Base-by-base conservation (phyloP, 1,140 invertebrate species). In the Brachionus rubens region DNA sequence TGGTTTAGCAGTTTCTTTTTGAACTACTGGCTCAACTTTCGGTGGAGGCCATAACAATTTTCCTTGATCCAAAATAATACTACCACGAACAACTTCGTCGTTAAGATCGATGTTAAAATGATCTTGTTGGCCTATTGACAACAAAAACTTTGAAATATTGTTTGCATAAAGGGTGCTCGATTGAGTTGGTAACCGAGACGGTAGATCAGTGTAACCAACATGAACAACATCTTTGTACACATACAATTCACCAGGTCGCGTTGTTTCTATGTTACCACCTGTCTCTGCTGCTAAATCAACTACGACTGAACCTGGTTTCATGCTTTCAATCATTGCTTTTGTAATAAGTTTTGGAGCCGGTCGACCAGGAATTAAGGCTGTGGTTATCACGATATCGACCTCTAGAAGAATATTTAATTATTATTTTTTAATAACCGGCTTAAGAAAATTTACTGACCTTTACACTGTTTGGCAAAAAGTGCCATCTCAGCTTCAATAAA, bases 221-320 rank as follows among this genome's bases (percentile, higher is more conserved):
- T 94, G 92, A 1, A 89, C 88, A 5, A 95, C 91, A 80, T 91
- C 91, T 77, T 88, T 90, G 78, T 91, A 89, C 12, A 79, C 78
- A 56, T 90, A 89, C 30, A 93, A 82, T 83, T 92, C 87, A 43
- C 91, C 92, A 10, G 91, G 91, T 80, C 86, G 87, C 0, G 90
- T 93, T 3, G 91, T 93, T 83, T 91, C 90, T 52, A 94, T 87
- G 83, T 95, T 95, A 3, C 92, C 92, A 3, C 92, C 92, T 78
- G 91, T 88, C 85, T 94, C 92, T 0, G 92, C 90, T 2, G 92
- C 92, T 78, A 95, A 83, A 83, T 95, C 92, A 4, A 95, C 92
- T 19, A 94, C 87, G 6, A 94, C 92, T 77, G 91, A 92, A 12
- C 92, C 92, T 1, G 91, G 91, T 80, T 92, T 91, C 92, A 94